phyloP scores from a whole-genome alignment of 2,888 invertebrate genomes.

The Phalera bucephala region DNA sequence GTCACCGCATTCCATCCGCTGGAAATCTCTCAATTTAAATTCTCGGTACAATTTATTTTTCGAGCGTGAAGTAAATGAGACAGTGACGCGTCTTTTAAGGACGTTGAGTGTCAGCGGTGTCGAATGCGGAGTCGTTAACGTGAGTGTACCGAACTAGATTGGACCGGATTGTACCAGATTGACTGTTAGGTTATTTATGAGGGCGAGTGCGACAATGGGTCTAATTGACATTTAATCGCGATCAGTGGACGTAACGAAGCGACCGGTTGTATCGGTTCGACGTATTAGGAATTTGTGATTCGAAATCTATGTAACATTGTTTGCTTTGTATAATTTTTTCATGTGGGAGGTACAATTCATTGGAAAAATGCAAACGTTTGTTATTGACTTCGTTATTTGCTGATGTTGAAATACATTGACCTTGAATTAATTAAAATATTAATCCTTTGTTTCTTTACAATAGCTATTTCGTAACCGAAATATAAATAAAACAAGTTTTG shows the following conservation, averaged over 20 bases:
- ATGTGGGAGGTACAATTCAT: no score
- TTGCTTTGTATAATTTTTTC: no score
- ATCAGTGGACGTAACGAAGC: constrained; percentile 55
- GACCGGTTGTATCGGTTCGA: constrained; percentile 40
- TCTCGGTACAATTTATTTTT: constrained; percentile 27
- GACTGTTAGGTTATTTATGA: constrained; percentile 63
- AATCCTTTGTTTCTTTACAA: no score
- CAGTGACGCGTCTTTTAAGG: constrained; percentile 38
- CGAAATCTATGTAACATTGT: no score
- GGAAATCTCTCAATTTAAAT: constrained; percentile 4
- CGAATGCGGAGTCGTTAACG: constrained; percentile 43
- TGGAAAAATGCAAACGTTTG: no score
- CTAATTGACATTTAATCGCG: constrained; percentile 76
- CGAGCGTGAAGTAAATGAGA: constrained; percentile 38
- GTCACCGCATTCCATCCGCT: constrained; percentile 15
- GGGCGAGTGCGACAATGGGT: constrained; percentile 65
- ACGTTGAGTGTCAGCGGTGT: constrained; percentile 36
- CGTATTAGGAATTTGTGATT: background rate
- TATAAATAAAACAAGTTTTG: no score
- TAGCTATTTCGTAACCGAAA: no score
- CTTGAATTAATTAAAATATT: no score
- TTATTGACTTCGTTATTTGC: no score
- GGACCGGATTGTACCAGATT: constrained; percentile 47
- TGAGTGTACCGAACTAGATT: constrained; percentile 28
- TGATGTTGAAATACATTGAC: no score